Percentiles rank a stretch among this genome's conserved stretches.
Conservation (phyloP, 2,797 vertebrate species). For the Paramormyrops hopkinsi region DNA sequence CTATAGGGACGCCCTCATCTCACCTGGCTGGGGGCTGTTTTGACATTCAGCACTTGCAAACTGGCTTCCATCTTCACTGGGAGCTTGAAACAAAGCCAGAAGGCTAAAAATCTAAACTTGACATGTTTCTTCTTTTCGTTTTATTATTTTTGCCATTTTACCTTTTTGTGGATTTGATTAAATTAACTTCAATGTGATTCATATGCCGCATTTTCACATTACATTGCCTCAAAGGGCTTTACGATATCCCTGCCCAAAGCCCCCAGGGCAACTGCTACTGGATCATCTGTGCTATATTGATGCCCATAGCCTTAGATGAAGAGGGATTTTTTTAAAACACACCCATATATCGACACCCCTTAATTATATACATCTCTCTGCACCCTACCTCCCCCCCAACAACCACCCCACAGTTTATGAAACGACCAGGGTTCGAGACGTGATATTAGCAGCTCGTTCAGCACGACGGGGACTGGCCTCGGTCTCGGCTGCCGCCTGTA, state of each 20-base stretch:
- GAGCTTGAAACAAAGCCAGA: neutral
- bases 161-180: neutral
- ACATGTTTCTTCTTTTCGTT: neutral
- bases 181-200: neutral
- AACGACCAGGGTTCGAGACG: neutral
- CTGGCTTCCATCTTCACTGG: neutral
- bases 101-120: neutral
- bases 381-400: neutral
- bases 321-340: neutral
- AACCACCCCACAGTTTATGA: neutral
- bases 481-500: neutral
- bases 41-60: neutral
- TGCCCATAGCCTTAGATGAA: neutral
- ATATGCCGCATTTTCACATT: neutral
- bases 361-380: neutral
- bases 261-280: neutral
- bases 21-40: neutral
- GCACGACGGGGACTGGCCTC: neutral
- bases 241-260: neutral
- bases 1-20: neutral
- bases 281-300: neutral
- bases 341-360: neutral
- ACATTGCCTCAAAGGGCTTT: neutral
- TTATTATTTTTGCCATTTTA: neutral
- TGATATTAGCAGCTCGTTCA: neutral